Base-by-base conservation (phyloP, 2,113 vertebrate genomes). In the Zeus faber region DNA sequence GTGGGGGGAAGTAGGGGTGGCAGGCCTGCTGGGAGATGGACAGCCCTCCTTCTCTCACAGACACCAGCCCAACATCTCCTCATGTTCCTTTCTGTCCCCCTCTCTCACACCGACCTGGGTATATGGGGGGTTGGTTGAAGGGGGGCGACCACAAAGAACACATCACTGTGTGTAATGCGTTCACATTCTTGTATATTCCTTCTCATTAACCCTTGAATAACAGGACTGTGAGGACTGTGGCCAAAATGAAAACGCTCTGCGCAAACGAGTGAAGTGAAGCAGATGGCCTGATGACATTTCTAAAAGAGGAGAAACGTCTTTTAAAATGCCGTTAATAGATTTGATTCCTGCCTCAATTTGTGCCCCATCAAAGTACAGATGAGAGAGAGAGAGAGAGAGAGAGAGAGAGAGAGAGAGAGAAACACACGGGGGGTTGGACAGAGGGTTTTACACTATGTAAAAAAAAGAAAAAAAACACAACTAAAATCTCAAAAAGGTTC, bases 21-120 rank as follows among this genome's bases (percentile, higher is more conserved):
- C 2, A 43, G 55, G 74, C 70, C 63, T 68, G 82, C 85, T 87
- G 87, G 87, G 87, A 85, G 85, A 90, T 84, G 60, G 87, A 90
- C 89, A 89, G 82, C 73, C 85, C 87, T 87, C 85, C 89, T 84
- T 88, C 81, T 84, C 77, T 60, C 24, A 57, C 52, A 85, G 71
- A 83, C 73, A 74, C 48, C 71, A 73, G 55, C 58, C 45, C 54
- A 27, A 54, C 53, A 62, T 68, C 76, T 58, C 73, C 77, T 74
- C 62, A 79, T 82, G 58, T 71, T 51, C 33, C 60, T 70, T 57
- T 63, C 43, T 26, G 31, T n/a, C 27, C 35, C 17, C 44, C 18
- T 56, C 49, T 64, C 53, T 67, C 43, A 58, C 57, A 54, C 60
- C 58, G 65, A 57, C n/a, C n/a, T n/a, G n/a, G n/a, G n/a, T n/a